Conservation (phyloP, 1,140 invertebrate species). For the Rhagoletis zephyria region DNA sequence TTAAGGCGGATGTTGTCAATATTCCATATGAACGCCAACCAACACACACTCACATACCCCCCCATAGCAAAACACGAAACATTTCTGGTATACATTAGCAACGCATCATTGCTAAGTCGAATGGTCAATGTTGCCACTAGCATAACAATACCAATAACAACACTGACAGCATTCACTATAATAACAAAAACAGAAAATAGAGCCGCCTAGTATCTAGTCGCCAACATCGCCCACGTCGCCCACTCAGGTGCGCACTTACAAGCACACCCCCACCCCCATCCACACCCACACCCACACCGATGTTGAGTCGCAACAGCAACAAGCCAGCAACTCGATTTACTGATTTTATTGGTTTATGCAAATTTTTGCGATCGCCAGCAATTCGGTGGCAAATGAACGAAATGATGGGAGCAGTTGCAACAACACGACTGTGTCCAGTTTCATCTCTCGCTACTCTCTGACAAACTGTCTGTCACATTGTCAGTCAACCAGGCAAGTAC, state of each 20-base stretch:
- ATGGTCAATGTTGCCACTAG: neutral
- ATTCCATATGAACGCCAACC: neutral
- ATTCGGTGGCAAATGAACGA: conserved; percentile 23
- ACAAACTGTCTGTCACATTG: conserved; percentile 47
- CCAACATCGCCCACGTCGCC: neutral
- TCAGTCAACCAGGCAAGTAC: neutral
- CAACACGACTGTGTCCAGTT: neutral
- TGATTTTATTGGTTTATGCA: conserved; percentile 52
- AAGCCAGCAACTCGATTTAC: conserved; percentile 12
- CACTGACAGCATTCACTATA: neutral
- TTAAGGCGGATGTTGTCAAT: neutral
- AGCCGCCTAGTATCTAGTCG: neutral
- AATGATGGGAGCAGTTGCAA: conserved; percentile 25
- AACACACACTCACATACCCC: neutral
- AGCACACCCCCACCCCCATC: neutral
- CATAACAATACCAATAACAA: conserved; percentile 12
- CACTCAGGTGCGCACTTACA: neutral
- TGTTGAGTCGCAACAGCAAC: neutral
- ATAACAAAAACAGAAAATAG: conserved; percentile 1
- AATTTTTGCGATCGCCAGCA: conserved; percentile 48
- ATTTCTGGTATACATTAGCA: conserved; percentile 41
- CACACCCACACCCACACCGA: neutral
- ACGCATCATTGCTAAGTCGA: conserved; percentile 5
- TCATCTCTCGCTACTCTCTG: neutral
- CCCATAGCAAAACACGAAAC: neutral